These are phyloP conservation scores for Battus philenor DNA, from an alignment of 1,140 invertebrate species.

Conservation along the genomic window DNA sequence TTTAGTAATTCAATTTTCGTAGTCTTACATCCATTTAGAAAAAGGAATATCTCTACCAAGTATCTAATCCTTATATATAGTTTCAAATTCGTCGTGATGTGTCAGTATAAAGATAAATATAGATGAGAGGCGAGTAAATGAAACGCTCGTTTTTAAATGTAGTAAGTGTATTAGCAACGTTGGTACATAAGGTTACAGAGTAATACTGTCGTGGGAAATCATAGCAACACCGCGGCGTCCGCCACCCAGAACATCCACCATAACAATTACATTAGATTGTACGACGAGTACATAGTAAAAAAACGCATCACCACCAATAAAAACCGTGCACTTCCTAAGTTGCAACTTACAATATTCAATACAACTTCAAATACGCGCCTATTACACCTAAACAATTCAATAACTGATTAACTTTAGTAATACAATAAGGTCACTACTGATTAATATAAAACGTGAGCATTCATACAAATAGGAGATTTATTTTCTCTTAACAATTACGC, in stretches of 20 bases:
- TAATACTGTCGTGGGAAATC: constrained; percentile 67
- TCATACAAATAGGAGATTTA: constrained; percentile 63
- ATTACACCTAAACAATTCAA: constrained; percentile 73
- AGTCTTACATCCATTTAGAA: too few species aligned
- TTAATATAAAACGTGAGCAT: constrained; percentile 72
- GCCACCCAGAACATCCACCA: constrained; percentile 31
- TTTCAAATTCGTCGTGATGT: too few species aligned
- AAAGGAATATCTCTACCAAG: too few species aligned
- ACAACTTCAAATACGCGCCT: constrained; percentile 56
- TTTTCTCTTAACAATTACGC: constrained; percentile 7
- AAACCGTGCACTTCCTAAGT: constrained; percentile 63
- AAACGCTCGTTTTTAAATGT: constrained; percentile 65
- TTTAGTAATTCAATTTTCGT: too few species aligned
- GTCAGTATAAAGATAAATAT: too few species aligned
- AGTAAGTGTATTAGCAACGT: constrained; percentile 75
- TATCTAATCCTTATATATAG: too few species aligned
- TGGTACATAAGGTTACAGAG: constrained; percentile 73
- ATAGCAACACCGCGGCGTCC: constrained; percentile 37
- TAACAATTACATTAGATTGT: constrained; percentile 54
- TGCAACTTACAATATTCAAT: constrained; percentile 48
- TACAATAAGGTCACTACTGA: constrained; percentile 58
- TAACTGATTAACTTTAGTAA: constrained; percentile 51
- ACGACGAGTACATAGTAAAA: constrained; percentile 55
- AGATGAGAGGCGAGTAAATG: constrained; percentile 33
- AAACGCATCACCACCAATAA: constrained; percentile 56